Base-by-base conservation (phyloP, 2,797 vertebrate species). In the Muscicapa comitata region DNA sequence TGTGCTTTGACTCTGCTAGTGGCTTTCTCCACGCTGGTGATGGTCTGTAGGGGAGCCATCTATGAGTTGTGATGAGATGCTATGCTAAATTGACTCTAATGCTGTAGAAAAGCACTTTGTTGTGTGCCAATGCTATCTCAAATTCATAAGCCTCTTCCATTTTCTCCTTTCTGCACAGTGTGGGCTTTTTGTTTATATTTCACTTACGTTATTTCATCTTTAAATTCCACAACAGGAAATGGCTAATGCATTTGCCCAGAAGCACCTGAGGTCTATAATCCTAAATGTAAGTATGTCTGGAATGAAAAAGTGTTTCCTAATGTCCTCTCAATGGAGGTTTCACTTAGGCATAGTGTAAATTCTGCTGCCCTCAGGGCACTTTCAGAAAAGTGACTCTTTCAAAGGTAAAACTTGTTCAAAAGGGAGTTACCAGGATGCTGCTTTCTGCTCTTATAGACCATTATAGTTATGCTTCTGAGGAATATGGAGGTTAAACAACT, bases 181-280 rank as follows among this genome's bases (percentile, higher is more conserved):
- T n/a, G 9, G 26, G 5, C n/a, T 66, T 93, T 70, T 53, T 73
- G 65, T 54, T 81, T 86, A 33, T 86, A 31, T 86, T 76, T 86
- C 59, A 74, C 95, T 97, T 23, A 96, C 26, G 7, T 63, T 73
- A 15, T 92, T 93, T 87, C 29, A 40, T 96, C 81, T 97, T 95
- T 96, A 35, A 92, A 91, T 94, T 94, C 95, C 90, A 59, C 63
- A 63, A 74, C 96, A 99, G 99, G 99, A 99, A 96, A 99, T 99
- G 99, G 99, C 99, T 53, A 99, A 99, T 79, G 98, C 98, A 72
- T 98, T 99, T 97, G 99, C 99, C 65, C 99, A 99, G 98, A 99
- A 99, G 97, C 99, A 99, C 97, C 98, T 99, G 92, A 96, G 96
- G 88, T 96, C 96, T 74, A 96, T 97, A 92, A 96, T 96, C 61